Evolutionary conservation across 2,113 vertebrate genomes (phyloP).

Genomic region (Ondatra zibethicus): DNA sequence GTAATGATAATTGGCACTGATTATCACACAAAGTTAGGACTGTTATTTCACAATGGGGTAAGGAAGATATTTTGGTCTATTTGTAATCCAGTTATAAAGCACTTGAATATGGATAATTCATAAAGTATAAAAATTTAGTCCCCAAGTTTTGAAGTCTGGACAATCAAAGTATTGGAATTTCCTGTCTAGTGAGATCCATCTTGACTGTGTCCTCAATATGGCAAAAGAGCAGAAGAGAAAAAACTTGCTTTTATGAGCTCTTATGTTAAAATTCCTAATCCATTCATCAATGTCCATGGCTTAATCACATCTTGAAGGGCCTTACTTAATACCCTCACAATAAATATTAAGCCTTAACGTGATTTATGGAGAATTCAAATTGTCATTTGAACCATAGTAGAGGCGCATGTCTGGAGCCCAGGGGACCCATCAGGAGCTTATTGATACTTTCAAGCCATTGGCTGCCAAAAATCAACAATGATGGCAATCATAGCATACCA

Average conservation of each 20-base stretch:
- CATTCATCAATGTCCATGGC: not conserved
- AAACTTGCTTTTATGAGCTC: not conserved
- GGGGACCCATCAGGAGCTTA: not conserved
- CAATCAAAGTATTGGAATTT: not conserved
- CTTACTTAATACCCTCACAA: not conserved
- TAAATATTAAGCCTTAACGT: not conserved
- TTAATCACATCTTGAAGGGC: not conserved
- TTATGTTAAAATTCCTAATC: not conserved
- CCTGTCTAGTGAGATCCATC: not conserved
- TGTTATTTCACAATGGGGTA: not conserved
- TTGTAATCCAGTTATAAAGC: not conserved
- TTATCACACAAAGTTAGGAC: not conserved
- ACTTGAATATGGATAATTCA: not conserved
- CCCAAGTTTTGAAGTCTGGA: not conserved
- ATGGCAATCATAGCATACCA: not conserved
- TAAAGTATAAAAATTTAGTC: not conserved
- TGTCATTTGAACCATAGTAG: not conserved
- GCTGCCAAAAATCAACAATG: no score
- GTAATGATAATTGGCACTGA: not conserved
- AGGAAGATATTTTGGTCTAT: not conserved
- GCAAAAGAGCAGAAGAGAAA: not conserved
- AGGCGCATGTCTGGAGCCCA: not conserved
- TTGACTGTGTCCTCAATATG: not conserved
- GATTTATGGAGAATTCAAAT: not conserved
- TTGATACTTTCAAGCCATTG: not conserved